These are phyloP conservation scores for Tineola bisselliella DNA, from an alignment of 2,888 invertebrate genomes.

Conservation along the genomic window DNA sequence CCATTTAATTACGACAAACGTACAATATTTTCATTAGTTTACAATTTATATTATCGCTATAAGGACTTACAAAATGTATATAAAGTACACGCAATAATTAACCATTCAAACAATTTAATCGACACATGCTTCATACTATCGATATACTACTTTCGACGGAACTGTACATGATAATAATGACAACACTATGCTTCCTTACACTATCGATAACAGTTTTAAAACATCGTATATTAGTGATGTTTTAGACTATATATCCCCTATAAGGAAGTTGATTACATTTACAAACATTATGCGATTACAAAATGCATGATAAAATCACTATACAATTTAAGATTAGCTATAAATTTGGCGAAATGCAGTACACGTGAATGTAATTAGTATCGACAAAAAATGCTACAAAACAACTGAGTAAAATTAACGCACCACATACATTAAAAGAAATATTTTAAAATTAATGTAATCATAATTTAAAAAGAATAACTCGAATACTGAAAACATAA, in stretches of 20 bases:
- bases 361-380: neutral
- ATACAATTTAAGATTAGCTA: neutral
- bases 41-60: constrained; percentile 42
- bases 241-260: neutral
- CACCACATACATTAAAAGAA: constrained; percentile 52
- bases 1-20: constrained; percentile 67
- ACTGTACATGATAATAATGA: neutral
- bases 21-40: constrained; percentile 67
- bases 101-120: neutral
- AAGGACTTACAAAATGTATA: constrained; percentile 29
- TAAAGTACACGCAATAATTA: neutral
- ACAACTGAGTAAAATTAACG: constrained; percentile 39
- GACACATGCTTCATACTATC: neutral
- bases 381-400: neutral
- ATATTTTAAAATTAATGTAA: constrained; percentile 34
- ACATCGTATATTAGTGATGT: too few species aligned
- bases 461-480: constrained; percentile 28
- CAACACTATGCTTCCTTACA: neutral
- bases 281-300: neutral
- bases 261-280: too few species aligned
- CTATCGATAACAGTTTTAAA: neutral
- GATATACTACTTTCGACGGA: neutral
- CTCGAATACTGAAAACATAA: constrained; percentile 42
- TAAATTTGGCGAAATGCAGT: constrained; percentile 9
- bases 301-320: constrained; percentile 6